Evolutionary conservation across 2,113 vertebrate species (phyloP).

Genomic region (Lasiurus cinereus): DNA sequence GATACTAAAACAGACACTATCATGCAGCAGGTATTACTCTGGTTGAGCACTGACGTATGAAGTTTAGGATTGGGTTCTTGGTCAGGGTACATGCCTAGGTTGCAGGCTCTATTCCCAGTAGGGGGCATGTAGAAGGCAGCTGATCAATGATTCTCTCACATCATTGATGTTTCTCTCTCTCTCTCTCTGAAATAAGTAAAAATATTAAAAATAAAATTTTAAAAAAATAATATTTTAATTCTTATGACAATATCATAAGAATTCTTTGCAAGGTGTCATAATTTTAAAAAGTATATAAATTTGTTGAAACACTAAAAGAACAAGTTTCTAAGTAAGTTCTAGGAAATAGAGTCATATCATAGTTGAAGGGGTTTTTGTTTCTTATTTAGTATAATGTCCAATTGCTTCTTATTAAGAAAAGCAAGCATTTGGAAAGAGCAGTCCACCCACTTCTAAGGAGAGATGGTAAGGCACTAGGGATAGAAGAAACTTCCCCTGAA

Average conservation of each 20-base stretch:
- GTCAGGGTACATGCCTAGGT: too few relatives aligned
- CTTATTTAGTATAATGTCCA: neutral
- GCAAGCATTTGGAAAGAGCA: neutral
- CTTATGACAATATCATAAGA: neutral
- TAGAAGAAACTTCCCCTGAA: neutral
- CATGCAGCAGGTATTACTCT: neutral
- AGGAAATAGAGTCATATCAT: neutral
- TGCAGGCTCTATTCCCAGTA: too few relatives aligned
- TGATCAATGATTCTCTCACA: too few relatives aligned
- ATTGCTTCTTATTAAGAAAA: neutral
- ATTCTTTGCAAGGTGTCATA: neutral
- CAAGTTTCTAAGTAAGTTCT: neutral
- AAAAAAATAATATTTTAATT: too few relatives aligned
- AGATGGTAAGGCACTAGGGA: neutral
- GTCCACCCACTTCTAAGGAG: neutral
- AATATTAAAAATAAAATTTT: too few relatives aligned
- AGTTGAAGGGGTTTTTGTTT: neutral
- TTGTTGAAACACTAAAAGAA: neutral
- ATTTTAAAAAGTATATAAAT: constrained; percentile 21
- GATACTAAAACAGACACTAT: neutral
- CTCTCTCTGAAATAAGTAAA: too few relatives aligned
- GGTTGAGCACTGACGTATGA: too few relatives aligned
- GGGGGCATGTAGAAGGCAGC: too few relatives aligned
- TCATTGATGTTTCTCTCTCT: too few relatives aligned
- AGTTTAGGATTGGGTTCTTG: too few relatives aligned